These are phyloP conservation scores for Plagodis pulveraria DNA, from an alignment of 2,888 invertebrate species.

Conservation along the genomic window DNA sequence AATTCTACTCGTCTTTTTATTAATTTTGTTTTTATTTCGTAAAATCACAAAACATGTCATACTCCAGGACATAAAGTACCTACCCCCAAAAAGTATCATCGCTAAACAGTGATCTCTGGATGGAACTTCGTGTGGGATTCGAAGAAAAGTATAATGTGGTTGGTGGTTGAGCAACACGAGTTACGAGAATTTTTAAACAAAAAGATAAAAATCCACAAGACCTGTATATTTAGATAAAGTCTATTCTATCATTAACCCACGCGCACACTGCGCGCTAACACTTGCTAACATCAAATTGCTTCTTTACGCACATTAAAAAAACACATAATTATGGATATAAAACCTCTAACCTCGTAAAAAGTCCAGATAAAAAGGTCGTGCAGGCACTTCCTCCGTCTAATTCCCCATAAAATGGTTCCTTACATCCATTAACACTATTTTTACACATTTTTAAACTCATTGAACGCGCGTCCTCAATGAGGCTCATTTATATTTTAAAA, in stretches of 20 bases:
- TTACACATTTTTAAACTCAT: slow-evolving; percentile 69
- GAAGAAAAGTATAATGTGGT: too few species aligned
- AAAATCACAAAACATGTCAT: too few species aligned
- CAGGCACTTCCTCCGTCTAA: slow-evolving; percentile 74
- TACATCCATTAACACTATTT: slow-evolving; percentile 77
- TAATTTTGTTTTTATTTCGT: too few species aligned
- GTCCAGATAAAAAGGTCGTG: slow-evolving; percentile 76
- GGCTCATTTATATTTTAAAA: slow-evolving; percentile 71
- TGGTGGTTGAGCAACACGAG: too few species aligned
- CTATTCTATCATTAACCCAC: slow-evolving; percentile 5
- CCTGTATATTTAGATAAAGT: slow-evolving; percentile 6
- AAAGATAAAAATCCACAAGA: background rate
- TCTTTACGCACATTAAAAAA: slow-evolving; percentile 67
- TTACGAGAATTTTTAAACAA: background rate
- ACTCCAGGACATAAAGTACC: too few species aligned
- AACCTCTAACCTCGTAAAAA: slow-evolving; percentile 78
- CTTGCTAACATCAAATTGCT: slow-evolving; percentile 63
- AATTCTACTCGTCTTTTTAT: too few species aligned
- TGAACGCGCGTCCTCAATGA: slow-evolving; percentile 82
- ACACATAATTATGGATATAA: slow-evolving; percentile 81
- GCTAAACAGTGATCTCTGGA: too few species aligned
- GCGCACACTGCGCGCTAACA: slow-evolving; percentile 28
- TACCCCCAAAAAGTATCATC: too few species aligned
- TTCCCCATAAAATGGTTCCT: slow-evolving; percentile 73
- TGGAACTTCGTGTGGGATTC: too few species aligned